Evolutionary conservation across 2,888 invertebrate species (phyloP), one percentile per base, ranked within the genome.

Genomic region (Spicauda simplicius): DNA sequence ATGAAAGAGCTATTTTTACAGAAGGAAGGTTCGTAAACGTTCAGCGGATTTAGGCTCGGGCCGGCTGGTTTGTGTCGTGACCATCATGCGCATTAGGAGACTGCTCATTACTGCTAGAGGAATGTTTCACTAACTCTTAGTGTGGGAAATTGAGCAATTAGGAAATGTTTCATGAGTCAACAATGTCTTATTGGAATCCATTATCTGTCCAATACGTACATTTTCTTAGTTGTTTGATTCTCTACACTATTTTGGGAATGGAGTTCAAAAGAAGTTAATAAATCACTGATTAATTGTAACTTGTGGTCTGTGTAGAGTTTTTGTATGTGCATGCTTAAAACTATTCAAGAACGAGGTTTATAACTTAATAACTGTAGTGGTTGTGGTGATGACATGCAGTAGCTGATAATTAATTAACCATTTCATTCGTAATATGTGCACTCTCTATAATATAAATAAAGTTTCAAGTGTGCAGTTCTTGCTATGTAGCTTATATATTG

Each of bases 1-100:
- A 96, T 99, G 95, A 98, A 97, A 94, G 98, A 98, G 79, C 91
- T 99, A 69, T 98, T 96, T 91, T 94, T 98, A 79, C 97, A 98
- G 87, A 98, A 98, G 94, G 98, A 99, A 96, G 97, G 97, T 97
- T 93, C 82, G 88, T 86, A 81, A 72, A 41, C 5, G 48, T 60
- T 33, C 70, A 65, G 62, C 57, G 57, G 62, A 30, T n/a, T 19
- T 66, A 45, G 60, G 59, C 54, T 59, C 53, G 33, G 65, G 60
- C 45, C 33, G 59, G 65, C 65, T 33, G 48, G 53, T 45, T 64
- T 65, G 65, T 59, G 65, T 60, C 60, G 66, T 55, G 66, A 55
- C 16, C 48, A 33, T 66, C 66, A 14, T 59, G 19, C 54, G 62
- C 53, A 18, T 54, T 53, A 59, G 48, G 33, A 66, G 54, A 19